Evolutionary conservation across 1,140 invertebrate genomes (phyloP), one percentile per base, ranked within the genome.

Genomic region (Leptestheria dahalacensis): DNA sequence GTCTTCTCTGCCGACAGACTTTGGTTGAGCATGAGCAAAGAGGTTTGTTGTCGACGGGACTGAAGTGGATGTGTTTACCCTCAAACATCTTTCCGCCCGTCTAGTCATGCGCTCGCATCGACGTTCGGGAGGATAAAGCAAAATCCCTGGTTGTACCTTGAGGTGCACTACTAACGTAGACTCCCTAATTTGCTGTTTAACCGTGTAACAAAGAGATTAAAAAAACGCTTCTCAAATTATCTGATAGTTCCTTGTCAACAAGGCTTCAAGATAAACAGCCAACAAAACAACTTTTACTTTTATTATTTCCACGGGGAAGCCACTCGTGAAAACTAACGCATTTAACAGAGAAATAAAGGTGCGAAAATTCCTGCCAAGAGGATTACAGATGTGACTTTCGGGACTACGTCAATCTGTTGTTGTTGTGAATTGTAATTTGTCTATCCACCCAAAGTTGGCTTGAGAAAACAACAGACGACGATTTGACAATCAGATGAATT

Each of bases 11-110:
- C 56, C 65, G 61, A 68, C 75, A 77, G 46, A 75, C 63, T 63
- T 77, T 76, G 41, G 65, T 67, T 64, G 74, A 76, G 64, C 72
- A 77, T 20, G 74, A 75, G 65, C 75, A 77, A 41, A 77, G 65
- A 10, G 74, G 74, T 65, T 75, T 77, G 61, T 74, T 72, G 67
- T 77, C 75, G 59, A 70, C 64, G 33, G 69, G 69, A 57, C 74
- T 74, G 62, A 69, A 77, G 63, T 77, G 76, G 57, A 77, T 75
- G 65, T 77, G 74, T 67, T 75, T 76, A 51, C 76, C 76, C 66
- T 77, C 75, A 68, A 71, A 76, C 74, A 77, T 77, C 15, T 41
- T 41, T 41, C 6, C 33, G 33, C 15, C n/a, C n/a, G n/a, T n/a
- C n/a, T n/a, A 9, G 6, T 41, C 33, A 41, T 41, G 33, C 33